Evolutionary conservation across 2,888 invertebrate species (phyloP).

Genomic region (Zhengitettix transpicula): DNA sequence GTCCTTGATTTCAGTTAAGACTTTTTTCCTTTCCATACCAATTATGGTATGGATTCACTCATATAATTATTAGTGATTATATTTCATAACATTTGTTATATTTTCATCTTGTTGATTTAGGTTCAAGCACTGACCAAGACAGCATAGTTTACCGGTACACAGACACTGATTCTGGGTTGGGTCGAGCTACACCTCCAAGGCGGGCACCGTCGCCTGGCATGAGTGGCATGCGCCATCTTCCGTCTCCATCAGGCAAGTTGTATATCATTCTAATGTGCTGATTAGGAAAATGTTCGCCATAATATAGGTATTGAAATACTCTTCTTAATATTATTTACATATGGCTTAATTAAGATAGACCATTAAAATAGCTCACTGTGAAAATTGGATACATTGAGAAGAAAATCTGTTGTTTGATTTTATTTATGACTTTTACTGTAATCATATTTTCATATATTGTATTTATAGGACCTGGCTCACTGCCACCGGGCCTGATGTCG

Average conservation of each 20-base stretch:
- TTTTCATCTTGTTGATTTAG: conserved; percentile 19
- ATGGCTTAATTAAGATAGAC: no score
- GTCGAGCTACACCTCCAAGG: conserved; percentile 72
- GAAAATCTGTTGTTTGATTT: no score
- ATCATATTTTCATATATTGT: background rate
- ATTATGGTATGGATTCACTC: no score
- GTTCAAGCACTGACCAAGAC: conserved; percentile 39
- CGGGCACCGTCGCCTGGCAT: conserved; percentile 74
- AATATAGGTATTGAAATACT: no score
- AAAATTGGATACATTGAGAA: no score
- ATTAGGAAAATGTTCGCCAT: no score
- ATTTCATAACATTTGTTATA: background rate
- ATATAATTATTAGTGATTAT: background rate
- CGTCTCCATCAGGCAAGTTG: conserved; percentile 50
- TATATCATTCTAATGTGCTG: no score
- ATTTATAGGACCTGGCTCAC: conserved; percentile 47
- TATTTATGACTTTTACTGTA: no score
- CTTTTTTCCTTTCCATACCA: no score
- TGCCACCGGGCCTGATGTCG: conserved; percentile 60
- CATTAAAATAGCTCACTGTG: no score
- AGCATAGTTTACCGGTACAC: conserved; percentile 36
- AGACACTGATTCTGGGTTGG: conserved; percentile 72
- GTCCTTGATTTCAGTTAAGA: no score
- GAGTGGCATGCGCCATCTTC: conserved; percentile 50
- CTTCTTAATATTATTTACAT: no score